Evolutionary conservation across 2,113 vertebrate species (phyloP).

Genomic region (Emydocephalus ijimae): DNA sequence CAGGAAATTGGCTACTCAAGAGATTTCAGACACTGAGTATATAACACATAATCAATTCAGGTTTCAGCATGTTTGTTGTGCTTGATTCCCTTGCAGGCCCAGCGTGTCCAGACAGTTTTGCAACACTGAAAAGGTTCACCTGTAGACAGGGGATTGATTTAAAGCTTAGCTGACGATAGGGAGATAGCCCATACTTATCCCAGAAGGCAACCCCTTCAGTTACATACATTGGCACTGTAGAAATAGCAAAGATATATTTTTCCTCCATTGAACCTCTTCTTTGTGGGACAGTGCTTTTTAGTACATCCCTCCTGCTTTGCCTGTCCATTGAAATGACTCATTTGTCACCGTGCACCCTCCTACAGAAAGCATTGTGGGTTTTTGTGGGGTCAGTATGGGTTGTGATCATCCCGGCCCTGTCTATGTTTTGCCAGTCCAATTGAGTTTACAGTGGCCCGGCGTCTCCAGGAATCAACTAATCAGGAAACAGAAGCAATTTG

Average conservation of each 20-base stretch:
- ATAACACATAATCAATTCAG: background rate
- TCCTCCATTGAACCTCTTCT: background rate
- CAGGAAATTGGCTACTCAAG: background rate
- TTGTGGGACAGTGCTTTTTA: background rate
- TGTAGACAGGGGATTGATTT: background rate
- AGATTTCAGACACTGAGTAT: no score
- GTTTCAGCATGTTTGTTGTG: background rate
- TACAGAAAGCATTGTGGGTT: background rate
- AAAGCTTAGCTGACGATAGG: background rate
- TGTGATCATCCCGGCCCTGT: background rate
- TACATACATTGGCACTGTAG: background rate
- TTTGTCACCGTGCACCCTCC: background rate
- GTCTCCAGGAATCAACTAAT: background rate
- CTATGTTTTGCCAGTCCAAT: background rate
- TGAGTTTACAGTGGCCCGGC: background rate
- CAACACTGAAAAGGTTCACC: conserved; percentile 32
- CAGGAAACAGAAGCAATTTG: background rate
- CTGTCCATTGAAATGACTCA: background rate
- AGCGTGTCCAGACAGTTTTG: conserved; percentile 24
- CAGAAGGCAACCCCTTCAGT: background rate
- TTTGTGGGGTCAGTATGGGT: background rate
- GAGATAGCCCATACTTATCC: background rate
- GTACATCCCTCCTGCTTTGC: background rate
- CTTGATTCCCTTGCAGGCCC: conserved; percentile 48
- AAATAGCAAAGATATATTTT: background rate